A percentile compares a stretch with the other conserved stretches of the same genome.
These are phyloP conservation scores for Physocephala rufipes DNA, from an alignment of 2,888 invertebrate genomes.

Conservation along the genomic window DNA sequence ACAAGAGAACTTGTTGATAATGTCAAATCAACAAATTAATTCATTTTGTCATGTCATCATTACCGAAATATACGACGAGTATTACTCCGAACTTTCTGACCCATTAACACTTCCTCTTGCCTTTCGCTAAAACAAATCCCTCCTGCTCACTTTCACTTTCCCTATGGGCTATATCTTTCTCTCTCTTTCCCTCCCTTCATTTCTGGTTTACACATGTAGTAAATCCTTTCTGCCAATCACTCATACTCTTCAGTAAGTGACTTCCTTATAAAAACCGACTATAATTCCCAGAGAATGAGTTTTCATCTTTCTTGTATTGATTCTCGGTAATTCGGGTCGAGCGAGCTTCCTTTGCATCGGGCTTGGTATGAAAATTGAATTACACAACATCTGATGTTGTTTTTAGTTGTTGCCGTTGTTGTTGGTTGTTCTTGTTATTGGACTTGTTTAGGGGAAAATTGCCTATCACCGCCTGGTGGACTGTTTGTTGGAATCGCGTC, in stretches of 20 bases:
- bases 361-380: constrained; percentile 50
- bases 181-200: no score
- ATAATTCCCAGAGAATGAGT: constrained; percentile 5
- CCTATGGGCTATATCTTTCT: no score
- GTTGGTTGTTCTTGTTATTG: background rate
- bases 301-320: constrained; percentile 23
- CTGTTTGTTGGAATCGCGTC: no score
- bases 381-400: constrained; percentile 39
- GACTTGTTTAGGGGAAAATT: background rate
- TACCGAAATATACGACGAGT: constrained; percentile 6
- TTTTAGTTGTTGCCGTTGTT: background rate
- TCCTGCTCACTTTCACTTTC: constrained; percentile 27
- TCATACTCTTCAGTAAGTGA: no score
- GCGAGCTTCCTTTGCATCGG: constrained; percentile 43
- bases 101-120: constrained; percentile 24
- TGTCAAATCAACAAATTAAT: constrained; percentile 8
- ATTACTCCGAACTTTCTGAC: constrained; percentile 16
- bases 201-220: no score
- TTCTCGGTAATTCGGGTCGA: constrained; percentile 41
- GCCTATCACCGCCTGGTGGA: background rate
- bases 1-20: constrained; percentile 9
- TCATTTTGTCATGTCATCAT: background rate
- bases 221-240: no score
- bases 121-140: constrained; percentile 27
- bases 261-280: no score